Evolutionary conservation across 2,888 invertebrate genomes (phyloP), one percentile per base, ranked within the genome.

Genomic region (Pseudolycoriella hygida): DNA sequence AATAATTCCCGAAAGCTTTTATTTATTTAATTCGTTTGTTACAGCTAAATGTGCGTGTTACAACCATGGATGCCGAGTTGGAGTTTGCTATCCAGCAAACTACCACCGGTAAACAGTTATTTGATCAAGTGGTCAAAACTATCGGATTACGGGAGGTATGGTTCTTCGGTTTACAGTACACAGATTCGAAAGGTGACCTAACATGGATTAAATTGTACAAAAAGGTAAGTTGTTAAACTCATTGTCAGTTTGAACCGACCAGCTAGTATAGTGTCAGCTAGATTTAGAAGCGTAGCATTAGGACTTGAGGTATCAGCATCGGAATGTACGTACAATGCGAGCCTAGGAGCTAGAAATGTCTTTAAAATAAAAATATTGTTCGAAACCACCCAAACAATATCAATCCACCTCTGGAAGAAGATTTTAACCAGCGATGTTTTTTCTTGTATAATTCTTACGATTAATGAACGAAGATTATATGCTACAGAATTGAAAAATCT

Each of bases 61-160:
- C 93, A 69, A 97, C 97, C 66, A 97, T 98, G 96, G 98, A 99
- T 76, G 97, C 98, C 69, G 98, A 98, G 77, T 77, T 98, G 82
- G 97, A 98, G 80, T 99, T 99, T 77, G 93, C 96, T 70, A 98
- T 98, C 80, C 97, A 97, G 79, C 89, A 88, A 67, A 93, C 88
- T 64, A 98, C 98, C 59, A 96, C 97, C 56, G 98, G 98, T 64
- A 98, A 97, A 70, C 97, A 98, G 70, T 80, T 98, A 51, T 98
- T 98, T 69, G 98, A 98, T 70, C 98, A 98, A 75, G 97, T 98
- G 59, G 97, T 98, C 57, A 98, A 98, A 74, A 98, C 97, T 56
- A 96, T 98, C 64, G 97, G 97, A 53, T 76, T 98, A 45, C 77
- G 98, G 54, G 98, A 98, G 71, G 94, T 97, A 56, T 99, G 98